phyloP scores from a whole-genome alignment of 2,888 invertebrate genomes.

The Lasius fuliginosus region DNA sequence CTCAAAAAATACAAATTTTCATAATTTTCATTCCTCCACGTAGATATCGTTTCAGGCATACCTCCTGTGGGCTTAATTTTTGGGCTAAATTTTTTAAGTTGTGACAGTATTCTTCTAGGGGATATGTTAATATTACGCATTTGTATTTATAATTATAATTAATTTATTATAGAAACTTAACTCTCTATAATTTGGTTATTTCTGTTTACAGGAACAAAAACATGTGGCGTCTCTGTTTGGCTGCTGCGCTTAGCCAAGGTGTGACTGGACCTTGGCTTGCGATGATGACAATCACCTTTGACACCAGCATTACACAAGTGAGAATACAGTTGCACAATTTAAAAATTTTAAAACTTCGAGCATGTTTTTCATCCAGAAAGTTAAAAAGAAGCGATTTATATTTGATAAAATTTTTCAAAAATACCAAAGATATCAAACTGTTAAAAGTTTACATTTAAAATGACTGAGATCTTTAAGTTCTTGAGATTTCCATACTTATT shows the following conservation, averaged over 20 bases:
- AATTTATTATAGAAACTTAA: neutral
- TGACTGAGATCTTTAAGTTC: neutral
- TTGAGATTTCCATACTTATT: neutral
- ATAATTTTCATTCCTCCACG: no score
- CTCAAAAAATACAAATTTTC: no score
- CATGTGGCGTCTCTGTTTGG: slow-evolving; percentile 77
- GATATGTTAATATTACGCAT: neutral
- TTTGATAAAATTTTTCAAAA: neutral
- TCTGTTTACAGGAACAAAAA: slow-evolving; percentile 71
- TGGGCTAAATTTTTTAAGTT: no score
- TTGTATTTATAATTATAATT: neutral
- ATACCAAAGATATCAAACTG: neutral
- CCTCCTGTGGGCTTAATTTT: no score
- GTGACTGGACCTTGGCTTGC: slow-evolving; percentile 81
- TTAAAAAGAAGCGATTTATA: neutral
- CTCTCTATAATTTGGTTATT: neutral
- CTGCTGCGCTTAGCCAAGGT: slow-evolving; percentile 79
- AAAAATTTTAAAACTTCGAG: neutral
- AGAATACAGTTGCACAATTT: neutral
- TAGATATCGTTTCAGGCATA: no score
- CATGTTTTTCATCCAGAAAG: neutral
- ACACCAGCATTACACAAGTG: slow-evolving; percentile 76
- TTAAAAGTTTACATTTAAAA: neutral
- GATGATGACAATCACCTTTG: slow-evolving; percentile 78
- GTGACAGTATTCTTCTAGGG: no score